A percentile compares a stretch with the other conserved stretches of the same genome.
Conservation (phyloP, 2,888 invertebrate genomes). For the Augiades crinisus region DNA sequence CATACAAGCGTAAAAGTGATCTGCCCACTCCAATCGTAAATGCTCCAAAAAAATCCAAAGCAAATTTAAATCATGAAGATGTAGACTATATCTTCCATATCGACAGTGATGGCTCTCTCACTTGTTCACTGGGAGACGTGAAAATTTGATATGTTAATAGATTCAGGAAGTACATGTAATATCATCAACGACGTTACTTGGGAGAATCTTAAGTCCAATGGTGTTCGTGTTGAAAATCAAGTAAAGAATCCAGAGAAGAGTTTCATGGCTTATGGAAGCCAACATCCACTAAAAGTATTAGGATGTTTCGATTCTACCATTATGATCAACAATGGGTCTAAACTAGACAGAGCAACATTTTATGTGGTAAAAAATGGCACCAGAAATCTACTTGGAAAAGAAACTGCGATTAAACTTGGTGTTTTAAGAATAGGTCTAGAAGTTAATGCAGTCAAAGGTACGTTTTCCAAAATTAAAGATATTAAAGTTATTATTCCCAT, state of each 20-base stretch:
- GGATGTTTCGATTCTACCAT: background rate
- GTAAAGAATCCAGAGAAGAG: constrained; percentile 11
- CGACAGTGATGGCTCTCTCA: constrained; percentile 21
- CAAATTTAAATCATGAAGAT: constrained; percentile 6
- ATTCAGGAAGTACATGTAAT: constrained; percentile 34
- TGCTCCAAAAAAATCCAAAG: background rate
- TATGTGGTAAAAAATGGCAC: background rate
- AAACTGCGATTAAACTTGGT: background rate
- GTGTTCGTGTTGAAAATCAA: constrained; percentile 2
- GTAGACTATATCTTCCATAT: constrained; percentile 28
- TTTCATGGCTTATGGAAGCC: constrained; percentile 13
- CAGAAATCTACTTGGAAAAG: background rate
- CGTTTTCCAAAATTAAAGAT: background rate
- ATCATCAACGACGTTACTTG: constrained; percentile 24
- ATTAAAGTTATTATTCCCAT: background rate
- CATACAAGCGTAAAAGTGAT: constrained; percentile 11
- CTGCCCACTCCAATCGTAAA: too few relatives aligned
- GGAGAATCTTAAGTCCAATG: constrained; percentile 14
- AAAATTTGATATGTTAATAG: constrained; percentile 29
- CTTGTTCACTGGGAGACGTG: background rate
- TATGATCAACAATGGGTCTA: background rate
- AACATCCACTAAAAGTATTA: background rate
- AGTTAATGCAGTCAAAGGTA: background rate
- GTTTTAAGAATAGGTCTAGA: background rate
- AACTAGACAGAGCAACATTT: background rate